A percentile compares a stretch with the other conserved stretches of the same genome.
These are phyloP conservation scores for Empis livida DNA, from an alignment of 2,888 invertebrate genomes.

Conservation along the genomic window DNA sequence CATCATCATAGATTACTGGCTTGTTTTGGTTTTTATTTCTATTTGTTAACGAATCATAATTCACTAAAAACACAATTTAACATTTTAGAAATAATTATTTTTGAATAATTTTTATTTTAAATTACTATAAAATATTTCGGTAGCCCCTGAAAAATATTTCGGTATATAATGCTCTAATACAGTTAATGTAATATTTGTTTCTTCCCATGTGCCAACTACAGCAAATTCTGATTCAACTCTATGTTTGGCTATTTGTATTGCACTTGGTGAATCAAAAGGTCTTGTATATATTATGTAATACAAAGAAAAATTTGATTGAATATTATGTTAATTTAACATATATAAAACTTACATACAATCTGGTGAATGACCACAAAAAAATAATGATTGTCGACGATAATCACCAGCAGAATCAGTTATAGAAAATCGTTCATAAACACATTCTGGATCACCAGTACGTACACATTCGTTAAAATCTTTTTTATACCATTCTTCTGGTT, in stretches of 20 bases:
- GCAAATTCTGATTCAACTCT: constrained; percentile 76
- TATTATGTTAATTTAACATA: neutral
- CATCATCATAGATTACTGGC: constrained; percentile 59
- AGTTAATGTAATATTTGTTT: constrained; percentile 68
- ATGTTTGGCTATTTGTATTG: constrained; percentile 67
- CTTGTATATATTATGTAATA: constrained; percentile 31
- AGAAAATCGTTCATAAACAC: constrained; percentile 63
- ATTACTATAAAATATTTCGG: constrained; percentile 62
- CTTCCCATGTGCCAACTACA: constrained; percentile 78
- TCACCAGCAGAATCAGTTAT: constrained; percentile 68
- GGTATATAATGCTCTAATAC: constrained; percentile 77
- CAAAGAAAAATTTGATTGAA: neutral
- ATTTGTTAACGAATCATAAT: constrained; percentile 34
- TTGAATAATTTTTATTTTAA: constrained; percentile 5
- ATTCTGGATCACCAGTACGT: constrained; percentile 64
- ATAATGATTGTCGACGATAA: constrained; percentile 68
- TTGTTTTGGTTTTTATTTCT: constrained; percentile 76
- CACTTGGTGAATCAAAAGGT: constrained; percentile 70
- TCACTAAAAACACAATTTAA: constrained; percentile 17
- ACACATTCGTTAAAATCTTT: constrained; percentile 75
- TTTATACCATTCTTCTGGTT: constrained; percentile 27
- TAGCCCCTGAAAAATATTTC: constrained; percentile 66
- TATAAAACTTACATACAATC: constrained; percentile 56
- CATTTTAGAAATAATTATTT: neutral
- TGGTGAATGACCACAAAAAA: constrained; percentile 77